Percentiles rank a stretch among this genome's conserved stretches.
phyloP scores from a whole-genome alignment of 2,797 vertebrate species.

The Odontamblyopus rebecca region DNA sequence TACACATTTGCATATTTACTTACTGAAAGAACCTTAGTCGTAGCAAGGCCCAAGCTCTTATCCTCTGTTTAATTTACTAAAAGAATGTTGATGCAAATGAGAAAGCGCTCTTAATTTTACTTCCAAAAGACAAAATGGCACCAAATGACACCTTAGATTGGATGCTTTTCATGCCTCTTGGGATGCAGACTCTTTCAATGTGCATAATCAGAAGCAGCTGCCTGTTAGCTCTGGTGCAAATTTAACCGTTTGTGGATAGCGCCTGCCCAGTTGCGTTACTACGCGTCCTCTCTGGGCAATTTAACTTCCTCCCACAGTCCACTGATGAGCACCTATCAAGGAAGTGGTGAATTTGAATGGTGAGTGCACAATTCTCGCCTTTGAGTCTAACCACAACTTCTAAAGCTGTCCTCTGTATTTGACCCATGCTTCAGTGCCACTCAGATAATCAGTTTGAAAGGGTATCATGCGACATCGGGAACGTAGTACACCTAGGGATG shows the following conservation, averaged over 20 bases:
- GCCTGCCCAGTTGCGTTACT: not conserved
- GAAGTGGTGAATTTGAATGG: not conserved
- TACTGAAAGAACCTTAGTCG: not conserved
- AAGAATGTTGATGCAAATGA: not conserved
- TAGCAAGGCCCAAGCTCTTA: not conserved
- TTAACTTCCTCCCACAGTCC: not conserved
- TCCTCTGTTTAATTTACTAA: not conserved
- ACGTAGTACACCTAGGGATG: too few relatives aligned
- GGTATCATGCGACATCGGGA: too few relatives aligned
- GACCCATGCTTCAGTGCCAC: not conserved
- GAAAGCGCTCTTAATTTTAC: not conserved
- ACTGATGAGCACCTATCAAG: constrained; percentile 3
- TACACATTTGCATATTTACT: not conserved
- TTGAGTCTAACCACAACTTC: not conserved
- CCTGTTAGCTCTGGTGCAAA: constrained; percentile 4
- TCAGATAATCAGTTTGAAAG: too few relatives aligned
- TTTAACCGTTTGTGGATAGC: not conserved
- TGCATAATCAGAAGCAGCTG: constrained; percentile 11
- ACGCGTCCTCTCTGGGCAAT: not conserved
- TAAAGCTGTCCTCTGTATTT: not conserved
- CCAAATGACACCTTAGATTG: not conserved
- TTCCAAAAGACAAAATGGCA: not conserved
- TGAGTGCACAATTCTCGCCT: not conserved
- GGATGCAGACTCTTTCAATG: constrained; percentile 1
- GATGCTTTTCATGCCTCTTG: not conserved